Conservation (phyloP, 2,113 vertebrate genomes). For the Pelobates fuscus region DNA sequence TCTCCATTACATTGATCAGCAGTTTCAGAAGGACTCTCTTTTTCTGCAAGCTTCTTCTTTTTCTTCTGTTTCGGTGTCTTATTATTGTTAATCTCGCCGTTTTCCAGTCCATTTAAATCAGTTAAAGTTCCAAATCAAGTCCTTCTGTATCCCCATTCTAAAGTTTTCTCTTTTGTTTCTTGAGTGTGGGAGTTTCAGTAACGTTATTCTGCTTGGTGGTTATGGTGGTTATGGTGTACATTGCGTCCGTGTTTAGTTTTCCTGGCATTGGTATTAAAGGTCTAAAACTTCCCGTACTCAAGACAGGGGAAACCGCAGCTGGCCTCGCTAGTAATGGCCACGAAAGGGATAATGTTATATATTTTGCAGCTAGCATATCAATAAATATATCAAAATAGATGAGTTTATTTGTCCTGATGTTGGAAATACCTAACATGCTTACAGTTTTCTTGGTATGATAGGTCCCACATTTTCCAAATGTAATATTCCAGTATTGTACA, state of each 20-base stretch:
- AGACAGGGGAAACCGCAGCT: conserved; percentile 2
- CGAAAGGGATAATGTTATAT: no score
- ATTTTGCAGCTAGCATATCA: no score
- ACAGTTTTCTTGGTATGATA: no score
- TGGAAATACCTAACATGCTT: no score
- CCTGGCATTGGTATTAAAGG: conserved; percentile 5
- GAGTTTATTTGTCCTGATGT: no score
- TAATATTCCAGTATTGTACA: no score
- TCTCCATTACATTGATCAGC: conserved; percentile 13
- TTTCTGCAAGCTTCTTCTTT: conserved; percentile 21
- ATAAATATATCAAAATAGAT: no score
- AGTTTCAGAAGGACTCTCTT: conserved; percentile 32
- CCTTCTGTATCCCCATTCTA: conserved; percentile 41
- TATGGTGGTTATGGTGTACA: conserved; percentile 16
- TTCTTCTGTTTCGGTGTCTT: conserved; percentile 43
- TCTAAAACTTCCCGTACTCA: conserved; percentile 17
- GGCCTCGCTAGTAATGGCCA: conserved; percentile 14
- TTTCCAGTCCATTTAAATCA: no score
- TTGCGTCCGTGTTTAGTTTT: not conserved
- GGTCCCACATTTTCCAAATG: no score
- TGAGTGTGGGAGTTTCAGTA: conserved; percentile 42
- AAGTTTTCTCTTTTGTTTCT: conserved; percentile 34
- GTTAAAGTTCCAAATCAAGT: conserved; percentile 30
- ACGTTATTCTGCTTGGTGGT: conserved; percentile 33
- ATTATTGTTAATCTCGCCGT: conserved; percentile 23